A percentile compares a stretch with the other conserved stretches of the same genome.
Evolutionary conservation across 2,113 vertebrate species (phyloP).

Genomic region (Phalacrocorax aristotelis): DNA sequence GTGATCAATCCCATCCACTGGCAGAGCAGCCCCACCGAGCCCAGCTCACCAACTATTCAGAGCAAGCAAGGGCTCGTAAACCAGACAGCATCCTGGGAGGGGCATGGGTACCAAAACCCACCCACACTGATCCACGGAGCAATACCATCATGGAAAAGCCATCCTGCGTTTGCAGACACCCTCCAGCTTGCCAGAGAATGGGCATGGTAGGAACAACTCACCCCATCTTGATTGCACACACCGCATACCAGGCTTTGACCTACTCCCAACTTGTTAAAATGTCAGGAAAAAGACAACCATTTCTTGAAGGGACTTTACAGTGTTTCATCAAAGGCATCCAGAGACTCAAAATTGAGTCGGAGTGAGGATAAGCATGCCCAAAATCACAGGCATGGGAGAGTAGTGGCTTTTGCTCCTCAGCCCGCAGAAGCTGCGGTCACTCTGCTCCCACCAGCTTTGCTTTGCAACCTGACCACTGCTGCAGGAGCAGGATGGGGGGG

Average conservation of each 20-base stretch:
- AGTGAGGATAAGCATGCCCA: not conserved
- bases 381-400: not conserved
- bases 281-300: not conserved
- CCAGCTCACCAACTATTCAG: not conserved
- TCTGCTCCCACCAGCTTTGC: not conserved
- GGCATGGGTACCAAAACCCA: not conserved
- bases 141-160: not conserved
- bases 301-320: not conserved
- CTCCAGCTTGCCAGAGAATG: not conserved
- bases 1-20: accelerated
- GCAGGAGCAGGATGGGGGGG: not conserved
- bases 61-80: not conserved
- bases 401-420: not conserved
- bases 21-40: not conserved
- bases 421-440: not conserved
- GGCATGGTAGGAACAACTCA: accelerated
- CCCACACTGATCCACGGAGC: not conserved
- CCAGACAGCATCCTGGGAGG: not conserved
- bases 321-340: not conserved
- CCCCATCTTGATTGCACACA: not conserved
- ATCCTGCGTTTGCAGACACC: not conserved
- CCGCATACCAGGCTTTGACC: not conserved
- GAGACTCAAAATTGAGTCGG: not conserved
- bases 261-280: not conserved
- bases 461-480: not conserved